Evolutionary conservation across 2,888 invertebrate genomes (phyloP), one percentile per base, ranked within the genome.

Genomic region (Eupithecia dodoneata): DNA sequence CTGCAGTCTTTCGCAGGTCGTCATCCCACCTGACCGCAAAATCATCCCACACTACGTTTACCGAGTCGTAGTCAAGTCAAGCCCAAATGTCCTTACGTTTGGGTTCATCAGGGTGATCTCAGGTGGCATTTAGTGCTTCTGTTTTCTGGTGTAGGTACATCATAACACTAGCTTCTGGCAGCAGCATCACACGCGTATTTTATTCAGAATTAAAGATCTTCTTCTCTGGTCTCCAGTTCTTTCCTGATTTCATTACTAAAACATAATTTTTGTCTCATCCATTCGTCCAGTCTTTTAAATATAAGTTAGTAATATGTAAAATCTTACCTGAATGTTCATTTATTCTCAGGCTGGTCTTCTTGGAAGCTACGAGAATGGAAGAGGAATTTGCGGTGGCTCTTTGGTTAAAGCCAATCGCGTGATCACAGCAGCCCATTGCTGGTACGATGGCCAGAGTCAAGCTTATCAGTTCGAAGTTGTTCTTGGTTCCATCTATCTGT

Each of bases 321-420:
- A 66, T 42, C 42, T 59, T 59, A 59, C 9, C 18, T 18, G 9
- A 59, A 42, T 42, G 42, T 41, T 66, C 7, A 42, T 66, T 65
- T 12, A 65, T 41, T 77, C 77, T 4, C 74, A 88, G 88, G 87
- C 83, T 78, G 88, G 88, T 67, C 83, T 87, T 44, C 77, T 88
- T 3, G 82, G 84, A 9, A 82, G 82, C 0, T 82, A 85, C 47
- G 76, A 82, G 4, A 45, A 77, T 0, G 82, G 83, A 6, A 74
- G 76, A 66, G 85, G 84, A 47, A 86, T 91, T 0, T 93, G 93
- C 76, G 92, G 93, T 41, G 93, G 87, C 10, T 84, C 89, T 7
- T 82, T 93, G 5, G 73, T 93, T 55, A 86, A 81, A 5, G 0
- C 77, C 2, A 81, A 49, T 59, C 81, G 86, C 52, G 85, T 90